Base-by-base conservation (phyloP, 2,797 vertebrate species). In the Steatocranus sp. region DNA sequence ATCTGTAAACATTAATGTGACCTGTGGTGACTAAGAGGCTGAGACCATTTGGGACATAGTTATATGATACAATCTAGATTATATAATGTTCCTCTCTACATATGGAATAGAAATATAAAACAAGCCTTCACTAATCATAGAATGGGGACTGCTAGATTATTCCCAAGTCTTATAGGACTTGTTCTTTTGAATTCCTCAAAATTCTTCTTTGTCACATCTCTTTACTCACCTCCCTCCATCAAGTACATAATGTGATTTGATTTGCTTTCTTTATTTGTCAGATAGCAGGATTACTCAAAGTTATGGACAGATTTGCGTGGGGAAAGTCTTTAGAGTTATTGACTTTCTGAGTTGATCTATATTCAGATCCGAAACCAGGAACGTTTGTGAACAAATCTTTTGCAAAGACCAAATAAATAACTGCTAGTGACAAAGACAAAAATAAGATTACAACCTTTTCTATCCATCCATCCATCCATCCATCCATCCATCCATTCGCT, bases 301-400 rank as follows among this genome's bases (percentile, higher is more conserved):
- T 41, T 66, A 0, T 66, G 7, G 61, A 23, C 34, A 68, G 12
- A 68, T 15, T 3, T 68, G 20, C 2, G 5, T 68, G 20, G 36
- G 34, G 1, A 7, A 12, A 23, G 11, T 15, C 61, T 1, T 63
- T 36, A 1, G 11, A 0, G 8, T 17, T 25, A 2, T 9, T 23
- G 14, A 0, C 25, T 43, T 66, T 0, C 61, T 23, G 34, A 66
- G n/a, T 38, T 3, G 34, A 41, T 66, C 61, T 17, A 25, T 68
- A 25, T 43, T 25, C 36, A 25, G 36, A 25, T 43, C 8, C 25
- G 63, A 43, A 68, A 6, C 20, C 61, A 41, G 61, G 36, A 68
- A 10, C 15, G 12, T 41, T 66, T 3, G 34, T 32, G n/a, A 66
- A 18, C 27, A 58, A 1, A 56, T 56, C 14, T 17, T 58, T 58